These are phyloP conservation scores for Pygmarrhopalites habei DNA, from an alignment of 1,140 invertebrate genomes.

Conservation along the genomic window DNA sequence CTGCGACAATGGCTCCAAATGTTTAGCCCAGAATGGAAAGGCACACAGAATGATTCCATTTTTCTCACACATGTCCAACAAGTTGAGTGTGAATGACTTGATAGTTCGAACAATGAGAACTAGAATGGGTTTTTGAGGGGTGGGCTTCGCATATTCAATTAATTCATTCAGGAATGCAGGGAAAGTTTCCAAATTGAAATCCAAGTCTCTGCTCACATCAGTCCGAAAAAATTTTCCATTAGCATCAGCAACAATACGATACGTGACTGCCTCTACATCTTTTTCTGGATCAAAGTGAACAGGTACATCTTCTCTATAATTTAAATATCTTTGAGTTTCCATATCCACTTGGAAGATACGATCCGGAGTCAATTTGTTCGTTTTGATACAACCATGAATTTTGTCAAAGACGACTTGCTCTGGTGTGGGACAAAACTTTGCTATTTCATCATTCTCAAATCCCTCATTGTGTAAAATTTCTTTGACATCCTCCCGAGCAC, in stretches of 20 bases:
- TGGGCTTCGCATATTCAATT: background rate
- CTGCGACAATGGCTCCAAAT: background rate
- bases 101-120: background rate
- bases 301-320: background rate
- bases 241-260: background rate
- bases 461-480: no score
- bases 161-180: background rate
- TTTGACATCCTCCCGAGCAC: background rate
- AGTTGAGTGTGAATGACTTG: background rate
- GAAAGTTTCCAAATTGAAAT: conserved; percentile 3
- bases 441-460: no score
- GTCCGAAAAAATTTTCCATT: background rate
- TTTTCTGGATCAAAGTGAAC: background rate
- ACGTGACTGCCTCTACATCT: background rate
- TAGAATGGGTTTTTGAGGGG: background rate
- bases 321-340: background rate
- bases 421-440: background rate
- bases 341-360: conserved; percentile 3
- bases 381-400: background rate
- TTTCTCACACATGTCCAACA: background rate
- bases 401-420: background rate
- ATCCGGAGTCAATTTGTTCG: background rate
- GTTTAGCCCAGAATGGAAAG: background rate
- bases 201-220: background rate
- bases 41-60: conserved; percentile 1